A percentile compares a stretch with the other conserved stretches of the same genome.
phyloP scores from a whole-genome alignment of 2,797 vertebrate genomes.

The Mormyrops attenuatus region DNA sequence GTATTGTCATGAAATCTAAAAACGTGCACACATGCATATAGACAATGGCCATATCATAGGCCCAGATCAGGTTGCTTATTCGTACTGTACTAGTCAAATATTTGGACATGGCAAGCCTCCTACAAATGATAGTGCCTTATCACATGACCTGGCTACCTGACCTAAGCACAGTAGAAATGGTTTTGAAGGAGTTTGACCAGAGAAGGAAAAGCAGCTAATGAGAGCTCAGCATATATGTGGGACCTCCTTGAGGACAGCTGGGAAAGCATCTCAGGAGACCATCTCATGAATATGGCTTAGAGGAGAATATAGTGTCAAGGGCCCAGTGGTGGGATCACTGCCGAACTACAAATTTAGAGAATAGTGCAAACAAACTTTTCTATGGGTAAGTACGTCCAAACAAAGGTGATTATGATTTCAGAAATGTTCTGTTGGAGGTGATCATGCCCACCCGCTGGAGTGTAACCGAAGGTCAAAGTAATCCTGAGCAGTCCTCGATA shows the following conservation, averaged over 20 bases:
- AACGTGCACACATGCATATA: not conserved
- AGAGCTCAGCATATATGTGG: not conserved
- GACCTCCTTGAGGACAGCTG: not conserved
- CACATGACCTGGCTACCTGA: not conserved
- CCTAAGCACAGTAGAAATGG: not conserved
- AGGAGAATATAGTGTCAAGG: not conserved
- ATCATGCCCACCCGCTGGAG: not conserved
- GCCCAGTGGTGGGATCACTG: not conserved
- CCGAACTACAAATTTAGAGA: not conserved
- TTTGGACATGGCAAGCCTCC: not conserved
- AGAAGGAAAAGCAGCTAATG: not conserved
- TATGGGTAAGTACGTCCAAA: not conserved
- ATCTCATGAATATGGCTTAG: not conserved
- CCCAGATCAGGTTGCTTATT: not conserved
- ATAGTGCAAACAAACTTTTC: not conserved
- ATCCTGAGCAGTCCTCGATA: not conserved
- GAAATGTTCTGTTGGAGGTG: not conserved
- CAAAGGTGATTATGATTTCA: not conserved
- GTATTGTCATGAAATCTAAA: not conserved
- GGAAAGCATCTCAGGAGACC: not conserved
- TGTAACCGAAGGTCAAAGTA: not conserved
- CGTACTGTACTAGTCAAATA: not conserved
- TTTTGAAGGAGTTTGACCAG: not conserved
- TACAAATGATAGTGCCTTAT: not conserved
- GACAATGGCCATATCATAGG: not conserved